Evolutionary conservation across 1,140 invertebrate species (phyloP).

Genomic region (Spodoptera frugiperda): DNA sequence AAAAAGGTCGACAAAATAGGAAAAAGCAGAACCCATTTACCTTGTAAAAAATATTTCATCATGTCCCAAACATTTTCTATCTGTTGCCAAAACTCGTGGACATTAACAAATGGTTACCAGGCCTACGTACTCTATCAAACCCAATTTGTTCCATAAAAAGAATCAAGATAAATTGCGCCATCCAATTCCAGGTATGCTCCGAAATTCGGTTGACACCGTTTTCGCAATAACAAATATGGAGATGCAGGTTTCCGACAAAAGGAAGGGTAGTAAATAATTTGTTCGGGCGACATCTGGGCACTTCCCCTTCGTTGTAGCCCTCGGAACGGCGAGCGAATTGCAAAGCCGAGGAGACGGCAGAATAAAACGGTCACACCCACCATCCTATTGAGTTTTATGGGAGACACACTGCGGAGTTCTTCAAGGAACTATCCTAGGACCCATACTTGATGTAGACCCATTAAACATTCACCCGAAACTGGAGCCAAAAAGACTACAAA

Average conservation of each 20-base stretch:
- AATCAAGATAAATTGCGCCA: conserved; percentile 44
- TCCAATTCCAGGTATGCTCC: conserved; percentile 42
- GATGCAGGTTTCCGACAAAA: conserved; percentile 60
- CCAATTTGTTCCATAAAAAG: conserved; percentile 44
- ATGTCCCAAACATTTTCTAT: conserved; percentile 8
- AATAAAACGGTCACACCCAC: conserved; percentile 71
- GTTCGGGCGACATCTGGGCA: conserved; percentile 70
- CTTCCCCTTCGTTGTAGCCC: conserved; percentile 71
- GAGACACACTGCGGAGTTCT: conserved; percentile 48
- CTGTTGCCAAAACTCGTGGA: conserved; percentile 23
- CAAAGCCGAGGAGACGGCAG: conserved; percentile 58
- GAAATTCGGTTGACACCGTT: conserved; percentile 48
- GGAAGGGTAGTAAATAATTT: conserved; percentile 74
- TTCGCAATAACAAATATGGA: conserved; percentile 58
- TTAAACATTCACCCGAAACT: too few relatives aligned
- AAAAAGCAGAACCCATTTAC: not conserved
- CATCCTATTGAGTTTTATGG: conserved; percentile 62
- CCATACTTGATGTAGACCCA: not conserved
- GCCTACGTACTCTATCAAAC: conserved; percentile 41
- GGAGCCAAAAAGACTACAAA: too few relatives aligned
- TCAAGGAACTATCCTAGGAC: conserved; percentile 28
- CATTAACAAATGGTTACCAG: conserved; percentile 43
- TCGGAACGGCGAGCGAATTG: conserved; percentile 52
- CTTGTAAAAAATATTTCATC: not conserved
- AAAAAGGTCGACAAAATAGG: not conserved